phyloP scores from a whole-genome alignment of 1,140 invertebrate genomes.

The Harlomillsia oculata region DNA sequence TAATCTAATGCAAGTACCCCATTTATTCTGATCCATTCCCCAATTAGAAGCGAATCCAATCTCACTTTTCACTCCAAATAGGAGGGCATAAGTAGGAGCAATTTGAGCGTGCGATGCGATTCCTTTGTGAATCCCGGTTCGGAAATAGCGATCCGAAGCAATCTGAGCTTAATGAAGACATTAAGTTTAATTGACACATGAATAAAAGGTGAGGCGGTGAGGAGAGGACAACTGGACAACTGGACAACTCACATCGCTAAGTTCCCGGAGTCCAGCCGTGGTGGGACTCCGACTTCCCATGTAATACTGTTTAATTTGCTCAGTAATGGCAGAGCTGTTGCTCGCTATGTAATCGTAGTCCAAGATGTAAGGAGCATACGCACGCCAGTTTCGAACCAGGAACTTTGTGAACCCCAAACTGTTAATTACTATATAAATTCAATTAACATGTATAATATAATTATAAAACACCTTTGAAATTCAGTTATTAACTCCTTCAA shows the following conservation, averaged over 20 bases:
- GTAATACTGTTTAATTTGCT: conserved; percentile 2
- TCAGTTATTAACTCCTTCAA: too few species aligned
- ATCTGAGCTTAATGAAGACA: background rate
- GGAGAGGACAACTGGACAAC: too few species aligned
- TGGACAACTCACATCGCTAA: conserved; percentile 14
- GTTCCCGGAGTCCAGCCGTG: background rate
- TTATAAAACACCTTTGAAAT: background rate
- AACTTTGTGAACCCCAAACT: conserved; percentile 6
- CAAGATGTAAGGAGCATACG: conserved; percentile 10
- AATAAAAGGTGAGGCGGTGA: too few species aligned
- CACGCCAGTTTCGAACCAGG: conserved; percentile 1
- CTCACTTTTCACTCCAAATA: conserved; percentile 14
- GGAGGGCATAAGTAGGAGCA: conserved; percentile 15
- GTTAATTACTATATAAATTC: conserved; percentile 1
- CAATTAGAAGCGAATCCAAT: conserved; percentile 4
- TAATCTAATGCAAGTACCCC: too few species aligned
- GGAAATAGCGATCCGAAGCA: conserved; percentile 1
- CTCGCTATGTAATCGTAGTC: conserved; percentile 9
- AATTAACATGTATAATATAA: background rate
- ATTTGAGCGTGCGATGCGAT: background rate
- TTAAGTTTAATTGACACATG: background rate
- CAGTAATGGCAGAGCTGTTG: conserved; percentile 3
- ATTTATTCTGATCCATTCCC: background rate
- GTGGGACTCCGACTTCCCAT: conserved; percentile 7
- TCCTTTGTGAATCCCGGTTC: conserved; percentile 2